These are phyloP conservation scores for Argentina silus DNA, from an alignment of 2,797 vertebrate genomes.

Conservation along the genomic window DNA sequence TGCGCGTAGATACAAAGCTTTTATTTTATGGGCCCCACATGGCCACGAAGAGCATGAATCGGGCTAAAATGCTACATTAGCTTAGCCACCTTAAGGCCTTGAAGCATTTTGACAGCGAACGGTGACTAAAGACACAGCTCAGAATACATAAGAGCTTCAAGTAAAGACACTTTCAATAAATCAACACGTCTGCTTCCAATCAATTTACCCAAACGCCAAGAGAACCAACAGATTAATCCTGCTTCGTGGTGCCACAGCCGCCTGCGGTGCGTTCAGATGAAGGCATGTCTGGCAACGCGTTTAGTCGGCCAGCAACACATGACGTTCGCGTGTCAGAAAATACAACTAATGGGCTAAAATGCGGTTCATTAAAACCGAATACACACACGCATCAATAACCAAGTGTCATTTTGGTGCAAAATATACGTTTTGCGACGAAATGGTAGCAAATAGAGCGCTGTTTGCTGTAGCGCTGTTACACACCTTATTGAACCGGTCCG, in stretches of 20 bases:
- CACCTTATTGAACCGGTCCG: constrained; percentile 87
- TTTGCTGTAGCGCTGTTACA: constrained; percentile 16
- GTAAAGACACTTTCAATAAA: too few relatives aligned
- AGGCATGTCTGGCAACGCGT: neutral
- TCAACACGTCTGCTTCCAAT: too few relatives aligned
- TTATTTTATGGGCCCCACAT: neutral
- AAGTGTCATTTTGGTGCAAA: fast-evolving
- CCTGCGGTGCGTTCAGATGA: neutral
- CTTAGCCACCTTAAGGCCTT: neutral
- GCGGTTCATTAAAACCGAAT: neutral
- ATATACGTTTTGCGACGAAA: fast-evolving
- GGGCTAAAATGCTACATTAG: neutral
- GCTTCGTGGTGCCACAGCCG: neutral
- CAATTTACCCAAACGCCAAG: too few relatives aligned
- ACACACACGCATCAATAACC: neutral
- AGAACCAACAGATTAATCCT: too few relatives aligned
- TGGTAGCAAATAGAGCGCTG: neutral
- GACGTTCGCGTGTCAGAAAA: constrained; percentile 1
- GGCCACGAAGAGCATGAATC: neutral
- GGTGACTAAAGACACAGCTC: too few relatives aligned
- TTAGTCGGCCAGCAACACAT: neutral
- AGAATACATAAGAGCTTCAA: too few relatives aligned
- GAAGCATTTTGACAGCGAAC: too few relatives aligned
- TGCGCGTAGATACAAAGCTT: neutral
- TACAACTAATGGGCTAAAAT: neutral